Evolutionary conservation across 1,140 invertebrate genomes (phyloP), one percentile per base, ranked within the genome.

Genomic region (Neotoxoptera formosana): DNA sequence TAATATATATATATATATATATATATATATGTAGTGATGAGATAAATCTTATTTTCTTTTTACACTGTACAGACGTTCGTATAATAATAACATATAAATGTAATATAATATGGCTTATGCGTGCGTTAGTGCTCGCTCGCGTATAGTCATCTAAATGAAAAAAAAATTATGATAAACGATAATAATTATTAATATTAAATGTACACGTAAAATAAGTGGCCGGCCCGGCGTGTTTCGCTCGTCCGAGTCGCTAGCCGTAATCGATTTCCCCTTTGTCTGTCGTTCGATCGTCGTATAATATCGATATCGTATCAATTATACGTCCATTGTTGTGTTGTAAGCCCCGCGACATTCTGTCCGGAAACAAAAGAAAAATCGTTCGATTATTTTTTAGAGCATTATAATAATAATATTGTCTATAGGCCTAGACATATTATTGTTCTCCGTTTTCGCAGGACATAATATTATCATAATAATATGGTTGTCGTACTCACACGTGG

Each of bases 61-160:
- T 90, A 67, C 89, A 90, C 89, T 67, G 34, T 90, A 90, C 89
- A n/a, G n/a, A 90, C n/a, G 7, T 41, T 60, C 25, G 60, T 76
- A 76, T 76, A 76, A 76, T n/a, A n/a, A n/a, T n/a, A n/a, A n/a
- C n/a, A n/a, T 76, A 76, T 76, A 76, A 76, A 76, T 67, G 30
- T n/a, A 89, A 89, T 53, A 89, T 51, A 36, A 53, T 89, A 53
- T 53, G 48, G 47, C 34, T 21, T 53, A 34, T 53, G 51, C 48
- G 34, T 89, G n/a, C 34, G 34, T 88, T 11, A 45, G 47, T 41
- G 48, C n/a, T 9, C 30, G 45, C 47, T 25, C 47, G 87, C 25
- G 17, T n/a, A n/a, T n/a, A n/a, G n/a, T 45, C 86, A 41, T 30
- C n/a, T 34, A 89, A 76, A n/a, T 76, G 60, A 76, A 76, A 67